Evolutionary conservation across 2,888 invertebrate species (phyloP), one percentile per base, ranked within the genome.

Genomic region (Idaea aversata): DNA sequence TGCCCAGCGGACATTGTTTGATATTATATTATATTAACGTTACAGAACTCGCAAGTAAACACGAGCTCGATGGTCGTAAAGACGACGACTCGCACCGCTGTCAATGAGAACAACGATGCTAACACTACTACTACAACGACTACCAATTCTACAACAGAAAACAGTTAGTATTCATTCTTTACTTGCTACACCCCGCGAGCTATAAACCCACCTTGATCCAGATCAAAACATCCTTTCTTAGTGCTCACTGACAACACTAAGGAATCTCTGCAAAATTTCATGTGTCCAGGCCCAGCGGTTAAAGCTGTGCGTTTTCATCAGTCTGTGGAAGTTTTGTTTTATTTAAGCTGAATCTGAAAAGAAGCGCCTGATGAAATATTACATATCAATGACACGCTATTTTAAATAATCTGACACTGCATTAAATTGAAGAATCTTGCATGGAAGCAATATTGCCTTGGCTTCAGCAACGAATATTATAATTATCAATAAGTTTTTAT

Each of bases 41-140:
- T 61, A 0, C 76, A 93, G 93, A 93, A 93, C 73, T 88, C 93
- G 66, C 93, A 93, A 84, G 93, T 93, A 73, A 93, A 93, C 86
- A 93, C 93, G 38, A 92, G 90, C 67, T 93, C 93, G 38, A 93
- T 94, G 87, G 94, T 94, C 67, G 93, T 95, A 68, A 95, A 95
- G 78, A 95, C 95, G 73, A 94, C 94, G 47, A 94, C 94, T 61
- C 93, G 94, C 65, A 94, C 94, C 59, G 93, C 93, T 61, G 84
- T 94, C 72, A 93, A 90, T 86, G 94, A 93, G 73, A 84, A 76
- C 77, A 83, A 74, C 74, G 78, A 75, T 0, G 89, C 84, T 72
- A 88, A 85, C 16, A 79, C 75, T 61, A 77, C 82, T 68, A 86
- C 88, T 61, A 88, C 88, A 64, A 88, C 87, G 35, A 86, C 90